These are phyloP conservation scores for Cnemophilus loriae DNA, from an alignment of 2,113 vertebrate species.

Conservation along the genomic window DNA sequence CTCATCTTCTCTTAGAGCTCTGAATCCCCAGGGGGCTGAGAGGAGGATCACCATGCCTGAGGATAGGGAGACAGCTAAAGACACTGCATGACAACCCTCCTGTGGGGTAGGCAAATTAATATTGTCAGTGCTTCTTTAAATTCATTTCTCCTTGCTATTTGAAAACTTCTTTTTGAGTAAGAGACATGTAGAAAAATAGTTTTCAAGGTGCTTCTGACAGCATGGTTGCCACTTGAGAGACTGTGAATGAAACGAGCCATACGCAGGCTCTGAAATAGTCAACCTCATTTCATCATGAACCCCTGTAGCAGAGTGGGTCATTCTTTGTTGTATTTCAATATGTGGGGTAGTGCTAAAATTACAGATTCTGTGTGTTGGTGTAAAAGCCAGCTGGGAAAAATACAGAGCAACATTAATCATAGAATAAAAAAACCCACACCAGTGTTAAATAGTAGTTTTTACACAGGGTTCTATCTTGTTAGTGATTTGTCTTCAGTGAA, in stretches of 20 bases:
- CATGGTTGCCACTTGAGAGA: not conserved
- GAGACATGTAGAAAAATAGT: not conserved
- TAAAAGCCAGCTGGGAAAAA: not conserved
- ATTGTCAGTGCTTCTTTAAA: not conserved
- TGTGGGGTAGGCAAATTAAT: not conserved
- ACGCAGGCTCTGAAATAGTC: not conserved
- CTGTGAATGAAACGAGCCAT: not conserved
- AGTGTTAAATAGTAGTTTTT: not conserved
- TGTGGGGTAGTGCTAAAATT: not conserved
- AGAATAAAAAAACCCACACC: rapidly evolving
- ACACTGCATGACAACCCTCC: not conserved
- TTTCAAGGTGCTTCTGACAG: not conserved
- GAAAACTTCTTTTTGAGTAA: not conserved
- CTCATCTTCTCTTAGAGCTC: not conserved
- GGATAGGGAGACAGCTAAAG: not conserved
- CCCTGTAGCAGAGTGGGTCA: not conserved
- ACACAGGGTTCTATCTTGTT: not conserved
- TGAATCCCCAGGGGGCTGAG: not conserved
- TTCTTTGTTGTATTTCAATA: not conserved
- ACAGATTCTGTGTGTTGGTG: not conserved
- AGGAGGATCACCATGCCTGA: not conserved
- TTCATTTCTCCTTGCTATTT: not conserved
- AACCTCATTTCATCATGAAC: not conserved
- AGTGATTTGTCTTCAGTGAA: not conserved
- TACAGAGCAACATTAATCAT: not conserved